Evolutionary conservation across 2,888 invertebrate species (phyloP).

Genomic region (Latrodectus elegans): DNA sequence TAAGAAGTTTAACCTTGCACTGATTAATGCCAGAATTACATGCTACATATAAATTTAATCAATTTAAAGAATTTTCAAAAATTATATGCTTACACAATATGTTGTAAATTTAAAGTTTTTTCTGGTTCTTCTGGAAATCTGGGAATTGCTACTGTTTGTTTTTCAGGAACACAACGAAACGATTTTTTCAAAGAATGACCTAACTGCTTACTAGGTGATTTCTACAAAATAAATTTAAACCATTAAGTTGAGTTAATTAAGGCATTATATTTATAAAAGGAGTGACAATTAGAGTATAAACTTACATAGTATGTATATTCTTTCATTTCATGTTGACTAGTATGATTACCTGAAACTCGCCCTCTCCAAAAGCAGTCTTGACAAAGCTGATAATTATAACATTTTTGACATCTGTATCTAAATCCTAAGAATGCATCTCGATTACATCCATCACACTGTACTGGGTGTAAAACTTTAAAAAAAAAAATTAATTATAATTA

Average conservation of each 20-base stretch:
- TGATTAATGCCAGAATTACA: no score
- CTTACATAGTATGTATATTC: slow-evolving; percentile 83
- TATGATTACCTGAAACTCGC: slow-evolving; percentile 90
- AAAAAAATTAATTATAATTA: neutral
- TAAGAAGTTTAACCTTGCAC: no score
- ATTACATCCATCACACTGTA: slow-evolving; percentile 95
- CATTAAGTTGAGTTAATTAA: neutral
- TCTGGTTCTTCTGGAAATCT: slow-evolving; percentile 95
- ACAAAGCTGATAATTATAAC: slow-evolving; percentile 97
- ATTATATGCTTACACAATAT: slow-evolving; percentile 86
- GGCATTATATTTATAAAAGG: neutral
- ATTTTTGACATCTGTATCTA: slow-evolving; percentile 97
- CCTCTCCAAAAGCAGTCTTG: slow-evolving; percentile 99
- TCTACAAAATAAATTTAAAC: slow-evolving; percentile 77
- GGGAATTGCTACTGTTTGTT: slow-evolving; percentile 85
- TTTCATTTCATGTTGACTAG: slow-evolving; percentile 93
- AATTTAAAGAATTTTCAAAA: no score
- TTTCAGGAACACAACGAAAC: slow-evolving; percentile 95
- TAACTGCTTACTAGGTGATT: slow-evolving; percentile 95
- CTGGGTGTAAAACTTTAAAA: slow-evolving; percentile 77
- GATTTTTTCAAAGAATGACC: slow-evolving; percentile 97
- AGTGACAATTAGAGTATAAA: neutral
- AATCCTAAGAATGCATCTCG: slow-evolving; percentile 94
- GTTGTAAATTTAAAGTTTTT: slow-evolving; percentile 94
- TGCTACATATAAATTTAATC: no score